These are phyloP conservation scores for Drosophila tripunctata DNA, from an alignment of 2,888 invertebrate species.

Conservation along the genomic window DNA sequence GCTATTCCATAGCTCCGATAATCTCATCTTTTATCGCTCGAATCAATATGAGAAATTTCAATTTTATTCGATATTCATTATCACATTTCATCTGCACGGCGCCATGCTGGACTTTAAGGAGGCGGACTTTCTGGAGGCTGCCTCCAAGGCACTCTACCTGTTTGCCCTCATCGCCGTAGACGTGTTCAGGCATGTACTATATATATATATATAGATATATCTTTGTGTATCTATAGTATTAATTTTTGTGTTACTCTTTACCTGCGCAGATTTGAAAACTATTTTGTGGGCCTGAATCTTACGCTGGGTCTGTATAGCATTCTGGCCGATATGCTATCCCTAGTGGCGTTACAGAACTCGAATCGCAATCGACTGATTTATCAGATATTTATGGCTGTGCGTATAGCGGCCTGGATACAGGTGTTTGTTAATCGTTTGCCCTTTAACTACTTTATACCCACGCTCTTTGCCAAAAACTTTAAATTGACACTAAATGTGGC, in stretches of 20 bases:
- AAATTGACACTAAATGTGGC: slow-evolving; percentile 81
- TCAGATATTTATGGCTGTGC: slow-evolving; percentile 82
- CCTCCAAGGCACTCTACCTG: slow-evolving; percentile 81
- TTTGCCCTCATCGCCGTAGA: slow-evolving; percentile 80
- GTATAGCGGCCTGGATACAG: slow-evolving; percentile 83
- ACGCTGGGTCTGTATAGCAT: slow-evolving; percentile 82
- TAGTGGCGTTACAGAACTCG: slow-evolving; percentile 81
- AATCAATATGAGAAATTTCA: slow-evolving; percentile 84
- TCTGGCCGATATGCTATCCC: slow-evolving; percentile 80
- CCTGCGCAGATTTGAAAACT: slow-evolving; percentile 83
- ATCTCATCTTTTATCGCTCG: slow-evolving; percentile 83
- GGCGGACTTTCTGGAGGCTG: slow-evolving; percentile 81
- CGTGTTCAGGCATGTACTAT: slow-evolving; percentile 77
- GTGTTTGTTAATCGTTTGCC: slow-evolving; percentile 83
- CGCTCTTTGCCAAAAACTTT: slow-evolving; percentile 83
- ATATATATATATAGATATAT: neutral
- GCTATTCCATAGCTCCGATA: slow-evolving; percentile 83
- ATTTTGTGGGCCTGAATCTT: slow-evolving; percentile 83
- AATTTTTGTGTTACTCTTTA: neutral
- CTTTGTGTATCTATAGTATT: too few relatives aligned
- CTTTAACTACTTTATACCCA: slow-evolving; percentile 84
- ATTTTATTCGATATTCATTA: slow-evolving; percentile 83
- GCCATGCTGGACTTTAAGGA: slow-evolving; percentile 82
- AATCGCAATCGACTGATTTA: slow-evolving; percentile 81
- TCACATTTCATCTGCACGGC: slow-evolving; percentile 82